Percentiles rank a stretch among this genome's conserved stretches.
Evolutionary conservation across 2,797 vertebrate species (phyloP).

Genomic region (Hydrolagus colliei): DNA sequence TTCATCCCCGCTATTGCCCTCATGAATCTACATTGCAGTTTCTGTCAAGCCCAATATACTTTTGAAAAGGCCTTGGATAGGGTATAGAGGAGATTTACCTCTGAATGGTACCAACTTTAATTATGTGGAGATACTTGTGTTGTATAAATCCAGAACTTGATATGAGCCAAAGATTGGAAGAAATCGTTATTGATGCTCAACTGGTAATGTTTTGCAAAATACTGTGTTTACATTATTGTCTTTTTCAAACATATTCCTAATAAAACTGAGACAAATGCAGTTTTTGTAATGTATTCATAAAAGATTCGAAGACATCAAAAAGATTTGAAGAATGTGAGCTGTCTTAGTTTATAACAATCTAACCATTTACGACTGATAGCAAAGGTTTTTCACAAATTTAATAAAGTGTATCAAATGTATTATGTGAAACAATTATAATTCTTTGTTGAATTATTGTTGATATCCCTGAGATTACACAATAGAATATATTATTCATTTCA

Average conservation of each 20-base stretch:
- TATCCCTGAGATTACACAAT: background rate
- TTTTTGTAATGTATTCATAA: background rate
- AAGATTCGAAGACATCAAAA: background rate
- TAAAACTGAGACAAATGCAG: background rate
- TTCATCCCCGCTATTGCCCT: too few species aligned
- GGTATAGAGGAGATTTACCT: too few species aligned
- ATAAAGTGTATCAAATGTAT: background rate
- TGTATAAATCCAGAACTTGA: background rate
- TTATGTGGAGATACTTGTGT: background rate
- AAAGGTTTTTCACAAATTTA: conserved; percentile 1
- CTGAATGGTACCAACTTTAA: too few species aligned
- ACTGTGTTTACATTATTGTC: background rate
- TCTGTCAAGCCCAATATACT: too few species aligned
- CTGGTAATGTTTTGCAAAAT: background rate
- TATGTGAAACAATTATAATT: background rate
- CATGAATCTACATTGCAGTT: too few species aligned
- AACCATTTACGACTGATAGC: background rate
- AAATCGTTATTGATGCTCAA: background rate
- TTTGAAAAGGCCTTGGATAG: too few species aligned
- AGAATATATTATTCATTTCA: background rate
- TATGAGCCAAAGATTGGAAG: background rate
- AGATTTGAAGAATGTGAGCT: background rate
- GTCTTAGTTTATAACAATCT: background rate
- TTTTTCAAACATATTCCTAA: background rate
- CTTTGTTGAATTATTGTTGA: background rate